These are phyloP conservation scores for Drosophila tropicalis DNA, from an alignment of 1,140 invertebrate species.

Conservation along the genomic window DNA sequence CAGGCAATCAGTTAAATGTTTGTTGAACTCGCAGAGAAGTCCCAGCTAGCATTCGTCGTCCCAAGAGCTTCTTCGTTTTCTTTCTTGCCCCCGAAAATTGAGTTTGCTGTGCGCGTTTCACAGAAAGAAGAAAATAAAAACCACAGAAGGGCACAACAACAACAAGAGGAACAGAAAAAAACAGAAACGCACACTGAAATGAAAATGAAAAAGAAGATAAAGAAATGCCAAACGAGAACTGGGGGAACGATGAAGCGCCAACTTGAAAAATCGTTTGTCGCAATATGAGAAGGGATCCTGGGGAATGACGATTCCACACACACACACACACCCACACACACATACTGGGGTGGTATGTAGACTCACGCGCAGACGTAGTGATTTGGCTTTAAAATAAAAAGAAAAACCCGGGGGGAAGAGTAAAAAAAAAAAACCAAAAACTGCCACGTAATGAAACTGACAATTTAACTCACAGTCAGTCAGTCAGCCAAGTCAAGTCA, in stretches of 20 bases:
- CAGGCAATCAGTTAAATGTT: slow-evolving; percentile 83
- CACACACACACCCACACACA: no score
- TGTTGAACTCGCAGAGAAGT: slow-evolving; percentile 74
- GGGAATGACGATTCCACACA: slow-evolving; percentile 1
- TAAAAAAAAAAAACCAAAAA: slow-evolving; percentile 32
- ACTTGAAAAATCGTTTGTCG: slow-evolving; percentile 81
- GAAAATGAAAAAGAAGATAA: slow-evolving; percentile 18
- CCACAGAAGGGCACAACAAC: slow-evolving; percentile 28
- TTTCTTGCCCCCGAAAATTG: slow-evolving; percentile 55
- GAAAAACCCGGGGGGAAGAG: slow-evolving; percentile 15
- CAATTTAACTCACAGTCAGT: slow-evolving; percentile 74
- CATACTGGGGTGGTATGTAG: slow-evolving; percentile 2
- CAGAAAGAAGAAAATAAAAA: slow-evolving; percentile 19
- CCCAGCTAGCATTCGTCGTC: slow-evolving; percentile 50
- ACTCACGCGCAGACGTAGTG: slow-evolving; percentile 74
- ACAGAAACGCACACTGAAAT: slow-evolving; percentile 17
- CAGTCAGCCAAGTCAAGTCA: slow-evolving; percentile 37
- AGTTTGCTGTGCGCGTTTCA: slow-evolving; percentile 48
- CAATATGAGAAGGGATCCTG: slow-evolving; percentile 46
- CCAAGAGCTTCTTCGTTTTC: slow-evolving; percentile 40
- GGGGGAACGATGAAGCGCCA: slow-evolving; percentile 68
- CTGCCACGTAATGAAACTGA: slow-evolving; percentile 80
- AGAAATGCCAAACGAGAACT: slow-evolving; percentile 19
- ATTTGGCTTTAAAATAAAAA: slow-evolving; percentile 72
- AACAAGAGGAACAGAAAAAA: slow-evolving; percentile 18